Evolutionary conservation across 2,888 invertebrate genomes (phyloP).

Genomic region (Biston stratarius): DNA sequence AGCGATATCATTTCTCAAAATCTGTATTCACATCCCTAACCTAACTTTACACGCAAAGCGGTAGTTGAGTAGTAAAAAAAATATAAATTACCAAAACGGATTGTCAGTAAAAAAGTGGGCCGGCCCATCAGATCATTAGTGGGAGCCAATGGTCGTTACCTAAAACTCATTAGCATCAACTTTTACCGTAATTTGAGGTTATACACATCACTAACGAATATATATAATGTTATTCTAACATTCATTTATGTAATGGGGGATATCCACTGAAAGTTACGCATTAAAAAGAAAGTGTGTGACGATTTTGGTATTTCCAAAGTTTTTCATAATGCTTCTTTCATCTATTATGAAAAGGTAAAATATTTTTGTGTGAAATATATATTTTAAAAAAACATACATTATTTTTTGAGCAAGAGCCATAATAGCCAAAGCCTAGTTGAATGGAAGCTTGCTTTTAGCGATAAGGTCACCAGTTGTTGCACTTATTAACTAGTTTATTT

Average conservation of each 20-base stretch:
- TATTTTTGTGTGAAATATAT: too few species aligned
- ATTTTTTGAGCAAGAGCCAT: too few species aligned
- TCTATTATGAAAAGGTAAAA: too few species aligned
- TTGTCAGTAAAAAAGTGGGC: constrained; percentile 82
- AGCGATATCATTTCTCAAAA: constrained; percentile 15
- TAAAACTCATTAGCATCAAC: constrained; percentile 84
- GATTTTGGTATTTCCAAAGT: constrained; percentile 4
- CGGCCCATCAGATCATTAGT: constrained; percentile 79
- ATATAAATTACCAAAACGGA: constrained; percentile 78
- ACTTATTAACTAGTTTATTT: too few species aligned
- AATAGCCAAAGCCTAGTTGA: too few species aligned
- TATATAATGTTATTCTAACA: constrained; percentile 29
- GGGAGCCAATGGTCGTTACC: constrained; percentile 84
- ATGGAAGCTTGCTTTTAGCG: too few species aligned
- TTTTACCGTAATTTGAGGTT: constrained; percentile 81
- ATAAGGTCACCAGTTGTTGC: too few species aligned
- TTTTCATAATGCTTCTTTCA: too few species aligned
- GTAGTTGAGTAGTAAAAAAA: constrained; percentile 68
- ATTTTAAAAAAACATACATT: too few species aligned
- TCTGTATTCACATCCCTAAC: constrained; percentile 41
- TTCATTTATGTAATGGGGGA: constrained; percentile 32
- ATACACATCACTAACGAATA: constrained; percentile 54
- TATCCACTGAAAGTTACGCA: constrained; percentile 3
- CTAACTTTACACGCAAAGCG: constrained; percentile 59
- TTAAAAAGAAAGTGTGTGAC: constrained; percentile 18